Percentiles rank a stretch among this genome's conserved stretches.
Conservation (phyloP, 53 echinoderm and acorn worm species). For the Paracentrotus lividus region DNA sequence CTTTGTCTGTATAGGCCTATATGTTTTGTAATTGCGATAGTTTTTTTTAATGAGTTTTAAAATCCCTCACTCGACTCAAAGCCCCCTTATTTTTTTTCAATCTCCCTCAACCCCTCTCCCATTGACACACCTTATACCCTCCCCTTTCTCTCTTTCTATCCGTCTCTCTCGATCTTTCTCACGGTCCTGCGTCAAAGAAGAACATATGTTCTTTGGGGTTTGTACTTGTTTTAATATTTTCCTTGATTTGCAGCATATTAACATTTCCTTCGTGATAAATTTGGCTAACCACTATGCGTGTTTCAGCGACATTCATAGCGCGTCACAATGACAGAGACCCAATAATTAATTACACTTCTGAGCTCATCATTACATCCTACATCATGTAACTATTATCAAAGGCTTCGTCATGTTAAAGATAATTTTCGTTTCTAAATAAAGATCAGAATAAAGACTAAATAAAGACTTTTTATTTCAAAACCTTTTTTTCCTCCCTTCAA, state of each 20-base stretch:
- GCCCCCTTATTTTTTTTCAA: neutral
- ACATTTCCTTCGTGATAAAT: neutral
- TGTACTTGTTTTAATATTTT: neutral
- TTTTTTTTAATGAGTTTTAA: neutral
- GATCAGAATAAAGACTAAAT: no score
- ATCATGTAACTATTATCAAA: neutral
- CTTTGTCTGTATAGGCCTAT: neutral
- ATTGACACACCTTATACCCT: neutral
- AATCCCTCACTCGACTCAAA: neutral
- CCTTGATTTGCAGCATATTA: slow-evolving; percentile 14
- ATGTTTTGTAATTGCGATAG: neutral
- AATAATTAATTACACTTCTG: slow-evolving; percentile 5
- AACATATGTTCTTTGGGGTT: slow-evolving; percentile 14
- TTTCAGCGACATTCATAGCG: neutral
- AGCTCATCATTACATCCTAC: neutral
- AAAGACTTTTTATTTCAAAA: no score
- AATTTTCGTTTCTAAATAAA: no score
- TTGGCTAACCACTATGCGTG: slow-evolving; percentile 29
- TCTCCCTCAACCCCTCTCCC: neutral
- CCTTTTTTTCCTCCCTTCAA: no score
- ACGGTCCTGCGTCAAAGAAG: slow-evolving; percentile 13
- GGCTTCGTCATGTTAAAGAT: neutral
- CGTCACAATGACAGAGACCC: slow-evolving; percentile 35
- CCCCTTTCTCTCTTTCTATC: slow-evolving; percentile 9
- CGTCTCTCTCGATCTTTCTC: neutral